Evolutionary conservation across 2,888 invertebrate genomes (phyloP), one percentile per base, ranked within the genome.

Genomic region (Pandemis heparana): DNA sequence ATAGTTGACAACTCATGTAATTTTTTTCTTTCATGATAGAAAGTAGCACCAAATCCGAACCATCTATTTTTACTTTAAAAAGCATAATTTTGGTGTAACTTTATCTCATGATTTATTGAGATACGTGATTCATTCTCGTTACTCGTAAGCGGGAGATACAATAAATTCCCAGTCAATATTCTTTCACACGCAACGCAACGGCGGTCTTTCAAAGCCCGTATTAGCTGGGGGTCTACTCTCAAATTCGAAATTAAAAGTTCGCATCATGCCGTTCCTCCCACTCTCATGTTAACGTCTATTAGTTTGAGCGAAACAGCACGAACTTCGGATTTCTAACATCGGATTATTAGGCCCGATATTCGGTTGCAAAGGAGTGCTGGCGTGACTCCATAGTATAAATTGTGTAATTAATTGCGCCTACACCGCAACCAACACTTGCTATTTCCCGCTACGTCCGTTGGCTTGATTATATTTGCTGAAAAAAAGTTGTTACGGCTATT

Each of bases 321-420:
- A 32, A 32, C 23, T 32, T 32, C 23, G 23, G 23, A 32, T 32
- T 32, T 32, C 23, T 32, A 32, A 32, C 23, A 32, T 32, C 23
- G 23, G 23, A 32, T 2, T 32, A 32, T 77, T 65, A 66, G 70
- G 23, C 23, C 59, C n/a, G 61, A 53, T 71, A 41, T 61, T 67
- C 66, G 32, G 61, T 68, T 43, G 12, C 12, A 48, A 70, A 48
- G 63, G 65, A 67, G 64, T 63, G 77, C 48, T 85, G 73, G 83
- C 87, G 84, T 88, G 87, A 83, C 81, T 86, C 64, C 74, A 76
- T 70, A 79, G 77, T 85, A 82, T 86, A 87, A 85, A 84, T 85
- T 82, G 71, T 79, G 78, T 81, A 80, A 87, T 86, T 84, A 85
- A 86, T 85, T 82, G 78, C 70, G 63, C 67, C 78, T 79, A 80